These are phyloP conservation scores for Syritta pipiens DNA, from an alignment of 2,888 invertebrate species.

Conservation along the genomic window DNA sequence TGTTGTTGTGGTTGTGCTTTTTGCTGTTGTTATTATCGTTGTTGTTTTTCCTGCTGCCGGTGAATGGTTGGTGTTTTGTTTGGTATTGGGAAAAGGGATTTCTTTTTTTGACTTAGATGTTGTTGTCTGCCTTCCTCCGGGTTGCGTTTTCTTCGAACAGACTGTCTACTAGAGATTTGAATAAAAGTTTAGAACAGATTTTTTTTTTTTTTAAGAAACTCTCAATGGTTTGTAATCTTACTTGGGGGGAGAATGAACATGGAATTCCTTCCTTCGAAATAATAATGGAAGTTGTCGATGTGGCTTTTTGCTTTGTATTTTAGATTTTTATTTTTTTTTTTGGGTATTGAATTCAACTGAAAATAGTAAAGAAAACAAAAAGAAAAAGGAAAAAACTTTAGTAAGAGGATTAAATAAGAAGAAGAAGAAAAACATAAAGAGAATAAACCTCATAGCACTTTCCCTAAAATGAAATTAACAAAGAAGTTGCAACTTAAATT, in stretches of 20 bases:
- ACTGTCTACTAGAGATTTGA: not conserved
- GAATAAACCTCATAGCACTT: not conserved
- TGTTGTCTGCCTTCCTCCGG: not conserved
- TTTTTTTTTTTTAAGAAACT: not conserved
- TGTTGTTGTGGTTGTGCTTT: not conserved
- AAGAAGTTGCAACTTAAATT: constrained; percentile 4
- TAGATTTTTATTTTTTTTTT: constrained; percentile 7
- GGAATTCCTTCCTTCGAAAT: constrained; percentile 31
- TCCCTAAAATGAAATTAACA: not conserved
- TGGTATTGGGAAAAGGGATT: constrained; percentile 29
- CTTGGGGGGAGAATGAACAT: constrained; percentile 6
- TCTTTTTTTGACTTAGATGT: not conserved
- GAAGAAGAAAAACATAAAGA: not conserved
- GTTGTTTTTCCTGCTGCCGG: not conserved
- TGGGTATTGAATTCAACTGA: constrained; percentile 47
- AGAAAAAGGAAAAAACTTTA: not conserved
- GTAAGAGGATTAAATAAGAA: not conserved
- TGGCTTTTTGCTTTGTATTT: constrained; percentile 30
- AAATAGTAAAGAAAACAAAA: constrained; percentile 32
- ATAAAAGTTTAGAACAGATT: not conserved
- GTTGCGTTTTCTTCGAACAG: not conserved
- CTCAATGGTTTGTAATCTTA: constrained; percentile 10
- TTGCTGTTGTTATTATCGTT: not conserved
- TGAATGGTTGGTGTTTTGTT: constrained; percentile 21
- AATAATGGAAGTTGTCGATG: constrained; percentile 57